Percentiles rank a stretch among this genome's conserved stretches.
phyloP scores from a whole-genome alignment of 1,140 invertebrate genomes.

The Cherax destructor region DNA sequence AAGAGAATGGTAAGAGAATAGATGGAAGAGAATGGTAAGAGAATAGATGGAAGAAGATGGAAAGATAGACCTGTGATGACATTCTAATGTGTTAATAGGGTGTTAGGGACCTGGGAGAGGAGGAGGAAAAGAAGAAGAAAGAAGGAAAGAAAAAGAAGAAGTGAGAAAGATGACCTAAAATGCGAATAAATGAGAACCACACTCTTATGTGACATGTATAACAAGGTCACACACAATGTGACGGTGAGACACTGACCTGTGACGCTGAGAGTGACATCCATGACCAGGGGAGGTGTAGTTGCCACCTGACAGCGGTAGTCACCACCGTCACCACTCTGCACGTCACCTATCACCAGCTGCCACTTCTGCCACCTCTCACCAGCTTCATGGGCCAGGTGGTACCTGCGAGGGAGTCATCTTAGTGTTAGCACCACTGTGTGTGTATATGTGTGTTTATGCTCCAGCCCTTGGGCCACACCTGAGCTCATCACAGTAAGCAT shows the following conservation, averaged over 20 bases:
- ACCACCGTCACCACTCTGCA: neutral
- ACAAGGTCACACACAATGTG: no score
- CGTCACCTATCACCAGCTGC: constrained; percentile 11
- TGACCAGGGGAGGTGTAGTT: constrained; percentile 10
- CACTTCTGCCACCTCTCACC: constrained; percentile 21
- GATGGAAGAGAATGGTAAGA: neutral
- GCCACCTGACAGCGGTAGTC: constrained; percentile 38
- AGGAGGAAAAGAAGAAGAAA: neutral
- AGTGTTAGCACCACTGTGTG: no score
- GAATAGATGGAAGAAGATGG: neutral
- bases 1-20: neutral
- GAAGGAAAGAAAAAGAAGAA: neutral
- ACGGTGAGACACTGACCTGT: constrained; percentile 5
- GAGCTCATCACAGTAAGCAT: no score
- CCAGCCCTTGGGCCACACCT: no score
- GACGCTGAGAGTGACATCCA: constrained; percentile 14
- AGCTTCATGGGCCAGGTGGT: constrained; percentile 7
- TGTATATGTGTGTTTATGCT: no score
- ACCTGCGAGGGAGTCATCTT: neutral
- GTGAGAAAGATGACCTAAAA: neutral
- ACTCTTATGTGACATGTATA: neutral
- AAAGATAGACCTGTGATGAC: neutral
- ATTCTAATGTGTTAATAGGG: neutral
- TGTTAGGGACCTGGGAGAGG: neutral
- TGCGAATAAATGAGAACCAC: neutral